A percentile compares a stretch with the other conserved stretches of the same genome.
Conservation (phyloP, 1,140 invertebrate species). For the Tetramorium alpestre region DNA sequence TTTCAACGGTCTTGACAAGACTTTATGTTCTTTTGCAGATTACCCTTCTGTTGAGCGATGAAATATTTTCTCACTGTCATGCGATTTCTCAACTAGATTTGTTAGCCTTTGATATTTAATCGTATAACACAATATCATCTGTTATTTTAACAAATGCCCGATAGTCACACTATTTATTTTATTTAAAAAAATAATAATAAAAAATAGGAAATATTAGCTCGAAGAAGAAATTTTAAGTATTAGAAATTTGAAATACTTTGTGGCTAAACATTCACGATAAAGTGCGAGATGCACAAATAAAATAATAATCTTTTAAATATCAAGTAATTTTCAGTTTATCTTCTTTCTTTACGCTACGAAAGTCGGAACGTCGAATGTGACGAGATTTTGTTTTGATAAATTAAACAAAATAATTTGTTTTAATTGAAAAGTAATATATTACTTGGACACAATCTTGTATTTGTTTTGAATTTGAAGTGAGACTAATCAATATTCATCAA, state of each 20-base stretch:
- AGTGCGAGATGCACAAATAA: conserved; percentile 55
- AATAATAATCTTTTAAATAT: conserved; percentile 21
- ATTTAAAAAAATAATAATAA: background rate
- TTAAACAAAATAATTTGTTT: background rate
- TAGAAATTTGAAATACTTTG: conserved; percentile 3
- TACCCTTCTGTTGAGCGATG: conserved; percentile 13
- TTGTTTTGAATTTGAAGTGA: background rate
- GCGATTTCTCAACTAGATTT: background rate
- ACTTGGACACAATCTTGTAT: background rate
- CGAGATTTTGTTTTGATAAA: conserved; percentile 8
- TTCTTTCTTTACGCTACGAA: background rate
- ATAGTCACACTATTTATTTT: background rate
- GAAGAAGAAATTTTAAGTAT: conserved; percentile 1
- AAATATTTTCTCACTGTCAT: conserved; percentile 4
- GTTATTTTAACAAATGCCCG: background rate
- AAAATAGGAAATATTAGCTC: background rate
- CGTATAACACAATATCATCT: background rate
- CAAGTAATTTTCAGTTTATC: background rate
- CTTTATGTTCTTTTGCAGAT: conserved; percentile 23
- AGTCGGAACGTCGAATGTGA: background rate
- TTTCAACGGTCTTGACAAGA: conserved; percentile 25
- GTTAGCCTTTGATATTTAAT: background rate
- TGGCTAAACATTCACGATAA: conserved; percentile 55
- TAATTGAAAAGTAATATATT: background rate
- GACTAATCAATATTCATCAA: conserved; percentile 49